Evolutionary conservation across 2,113 vertebrate genomes (phyloP).

Genomic region (Sturnus vulgaris): DNA sequence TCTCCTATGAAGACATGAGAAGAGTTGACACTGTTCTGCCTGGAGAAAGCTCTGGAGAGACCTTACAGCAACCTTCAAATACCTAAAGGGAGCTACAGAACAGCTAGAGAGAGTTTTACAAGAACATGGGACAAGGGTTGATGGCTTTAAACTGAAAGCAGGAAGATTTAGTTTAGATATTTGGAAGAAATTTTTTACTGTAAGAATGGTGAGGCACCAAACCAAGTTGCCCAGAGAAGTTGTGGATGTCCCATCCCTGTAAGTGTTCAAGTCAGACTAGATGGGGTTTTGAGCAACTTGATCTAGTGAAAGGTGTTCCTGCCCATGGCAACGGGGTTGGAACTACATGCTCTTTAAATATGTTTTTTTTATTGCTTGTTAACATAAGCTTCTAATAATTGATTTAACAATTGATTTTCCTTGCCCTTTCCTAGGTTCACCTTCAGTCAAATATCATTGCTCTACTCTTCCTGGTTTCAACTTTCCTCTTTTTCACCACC

Average conservation of each 20-base stretch:
- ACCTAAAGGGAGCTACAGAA: background rate
- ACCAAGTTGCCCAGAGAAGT: background rate
- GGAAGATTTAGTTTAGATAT: background rate
- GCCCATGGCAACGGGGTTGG: fast-evolving
- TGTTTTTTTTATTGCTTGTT: background rate
- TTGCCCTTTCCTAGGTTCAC: background rate
- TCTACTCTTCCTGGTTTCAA: background rate
- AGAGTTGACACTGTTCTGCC: background rate
- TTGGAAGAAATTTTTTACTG: background rate
- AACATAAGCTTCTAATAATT: background rate
- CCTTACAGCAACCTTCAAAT: background rate
- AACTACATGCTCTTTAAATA: background rate
- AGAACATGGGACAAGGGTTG: background rate
- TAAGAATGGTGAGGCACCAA: background rate
- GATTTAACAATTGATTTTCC: background rate
- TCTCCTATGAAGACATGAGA: background rate
- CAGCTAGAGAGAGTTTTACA: background rate
- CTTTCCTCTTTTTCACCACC: background rate
- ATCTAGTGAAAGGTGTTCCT: background rate
- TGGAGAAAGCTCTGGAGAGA: background rate
- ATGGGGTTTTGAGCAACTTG: background rate
- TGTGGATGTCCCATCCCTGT: background rate
- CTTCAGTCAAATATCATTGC: background rate
- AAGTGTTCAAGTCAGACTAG: background rate
- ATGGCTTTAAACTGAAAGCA: background rate